phyloP scores from a whole-genome alignment of 2,797 vertebrate genomes.

The Myotis pilosus region DNA sequence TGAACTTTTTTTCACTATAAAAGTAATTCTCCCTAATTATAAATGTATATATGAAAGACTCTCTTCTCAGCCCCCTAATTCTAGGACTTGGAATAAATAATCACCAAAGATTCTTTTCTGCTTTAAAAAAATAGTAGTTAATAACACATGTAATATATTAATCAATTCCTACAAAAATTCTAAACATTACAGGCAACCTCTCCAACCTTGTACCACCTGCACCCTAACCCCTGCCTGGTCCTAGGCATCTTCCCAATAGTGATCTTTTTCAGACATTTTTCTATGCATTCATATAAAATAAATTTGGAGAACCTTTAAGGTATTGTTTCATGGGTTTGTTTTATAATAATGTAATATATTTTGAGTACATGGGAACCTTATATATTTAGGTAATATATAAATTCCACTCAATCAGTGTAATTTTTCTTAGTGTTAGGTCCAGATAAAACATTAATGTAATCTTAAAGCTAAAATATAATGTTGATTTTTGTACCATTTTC shows the following conservation, averaged over 20 bases:
- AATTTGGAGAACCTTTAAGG: background rate
- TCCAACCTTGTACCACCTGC: background rate
- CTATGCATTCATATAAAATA: background rate
- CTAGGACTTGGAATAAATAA: background rate
- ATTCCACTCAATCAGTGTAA: background rate
- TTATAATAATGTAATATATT: slow-evolving; percentile 27
- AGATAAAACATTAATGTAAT: background rate
- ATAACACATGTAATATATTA: background rate
- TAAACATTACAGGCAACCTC: background rate
- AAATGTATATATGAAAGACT: background rate
- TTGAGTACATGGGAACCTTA: background rate
- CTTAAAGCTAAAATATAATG: slow-evolving; percentile 7
- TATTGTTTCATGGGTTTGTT: background rate
- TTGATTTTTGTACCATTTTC: slow-evolving; percentile 9
- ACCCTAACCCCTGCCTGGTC: background rate
- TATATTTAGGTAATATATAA: background rate
- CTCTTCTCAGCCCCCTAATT: background rate
- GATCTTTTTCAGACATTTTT: background rate
- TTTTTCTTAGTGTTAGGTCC: slow-evolving; percentile 31
- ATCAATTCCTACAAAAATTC: background rate
- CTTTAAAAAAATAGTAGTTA: background rate
- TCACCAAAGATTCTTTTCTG: background rate
- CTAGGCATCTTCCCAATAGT: background rate
- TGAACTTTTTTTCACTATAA: background rate
- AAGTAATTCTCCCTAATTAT: background rate